Percentiles rank a stretch among this genome's conserved stretches.
phyloP scores from a whole-genome alignment of 2,113 vertebrate species.

The Terrapene triunguis region DNA sequence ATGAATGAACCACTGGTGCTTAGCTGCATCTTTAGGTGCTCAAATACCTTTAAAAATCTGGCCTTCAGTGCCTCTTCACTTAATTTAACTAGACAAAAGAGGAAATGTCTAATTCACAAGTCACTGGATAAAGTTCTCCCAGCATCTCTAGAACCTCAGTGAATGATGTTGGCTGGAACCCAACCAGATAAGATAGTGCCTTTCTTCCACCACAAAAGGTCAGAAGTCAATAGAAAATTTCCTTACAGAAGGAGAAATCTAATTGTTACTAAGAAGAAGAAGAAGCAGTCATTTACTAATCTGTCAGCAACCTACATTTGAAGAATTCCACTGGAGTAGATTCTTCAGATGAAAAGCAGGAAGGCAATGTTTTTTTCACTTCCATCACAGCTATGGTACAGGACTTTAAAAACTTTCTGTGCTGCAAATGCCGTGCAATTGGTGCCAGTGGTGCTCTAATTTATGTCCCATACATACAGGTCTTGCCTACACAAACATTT shows the following conservation, averaged over 20 bases:
- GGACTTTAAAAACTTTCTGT: constrained; percentile 17
- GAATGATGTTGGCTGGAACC: not conserved
- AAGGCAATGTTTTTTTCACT: not conserved
- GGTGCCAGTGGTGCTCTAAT: not conserved
- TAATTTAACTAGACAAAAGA: not conserved
- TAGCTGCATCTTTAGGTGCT: not conserved
- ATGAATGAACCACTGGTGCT: not conserved
- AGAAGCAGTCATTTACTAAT: not conserved
- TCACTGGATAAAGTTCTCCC: not conserved
- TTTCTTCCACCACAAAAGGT: not conserved
- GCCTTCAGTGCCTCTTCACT: not conserved
- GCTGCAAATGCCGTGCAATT: not conserved
- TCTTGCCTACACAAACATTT: not conserved
- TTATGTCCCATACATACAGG: not conserved
- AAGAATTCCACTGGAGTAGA: not conserved
- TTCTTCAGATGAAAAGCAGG: not conserved
- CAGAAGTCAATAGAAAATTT: not conserved
- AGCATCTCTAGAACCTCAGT: not conserved
- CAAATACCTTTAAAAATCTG: not conserved
- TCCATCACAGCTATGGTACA: not conserved
- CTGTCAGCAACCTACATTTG: not conserved
- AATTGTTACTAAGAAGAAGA: not conserved
- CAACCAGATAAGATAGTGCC: not conserved
- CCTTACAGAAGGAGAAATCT: not conserved
- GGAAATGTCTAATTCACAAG: not conserved